Percentiles rank a stretch among this genome's conserved stretches.
These are phyloP conservation scores for Pristionchus entomophagus DNA, from an alignment of 2,888 invertebrate genomes.

Conservation along the genomic window DNA sequence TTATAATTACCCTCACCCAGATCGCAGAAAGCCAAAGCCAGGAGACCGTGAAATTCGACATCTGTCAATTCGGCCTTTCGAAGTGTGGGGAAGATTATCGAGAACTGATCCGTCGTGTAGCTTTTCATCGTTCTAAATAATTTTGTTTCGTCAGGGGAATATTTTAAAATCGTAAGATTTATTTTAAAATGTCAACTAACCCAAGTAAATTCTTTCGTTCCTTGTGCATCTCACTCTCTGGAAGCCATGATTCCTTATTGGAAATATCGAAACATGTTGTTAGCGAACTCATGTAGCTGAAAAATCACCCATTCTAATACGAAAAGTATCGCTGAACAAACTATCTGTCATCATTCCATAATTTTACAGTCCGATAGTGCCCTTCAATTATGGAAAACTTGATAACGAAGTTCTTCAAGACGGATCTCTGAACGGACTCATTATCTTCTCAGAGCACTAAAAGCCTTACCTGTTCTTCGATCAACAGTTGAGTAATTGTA, in stretches of 20 bases:
- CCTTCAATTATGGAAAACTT: slow-evolving; percentile 6
- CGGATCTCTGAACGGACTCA: background rate
- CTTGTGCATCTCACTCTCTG: background rate
- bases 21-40: slow-evolving; percentile 15
- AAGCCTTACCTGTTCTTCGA: background rate
- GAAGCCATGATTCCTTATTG: background rate
- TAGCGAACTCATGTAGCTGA: slow-evolving; percentile 16
- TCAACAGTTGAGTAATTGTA: background rate
- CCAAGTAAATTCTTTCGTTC: background rate
- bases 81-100: background rate
- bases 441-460: background rate
- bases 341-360: background rate
- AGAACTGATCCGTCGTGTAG: slow-evolving; percentile 2
- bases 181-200: background rate
- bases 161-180: too few species aligned
- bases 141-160: background rate
- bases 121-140: background rate
- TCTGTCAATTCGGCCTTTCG: slow-evolving; percentile 5
- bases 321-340: background rate
- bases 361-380: slow-evolving; percentile 1
- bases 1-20: background rate
- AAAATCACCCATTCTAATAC: background rate
- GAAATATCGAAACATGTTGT: slow-evolving; percentile 3
- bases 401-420: background rate
- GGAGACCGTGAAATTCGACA: background rate